These are phyloP conservation scores for Lamprologus lemairii DNA, from an alignment of 2,113 vertebrate species.

Conservation along the genomic window DNA sequence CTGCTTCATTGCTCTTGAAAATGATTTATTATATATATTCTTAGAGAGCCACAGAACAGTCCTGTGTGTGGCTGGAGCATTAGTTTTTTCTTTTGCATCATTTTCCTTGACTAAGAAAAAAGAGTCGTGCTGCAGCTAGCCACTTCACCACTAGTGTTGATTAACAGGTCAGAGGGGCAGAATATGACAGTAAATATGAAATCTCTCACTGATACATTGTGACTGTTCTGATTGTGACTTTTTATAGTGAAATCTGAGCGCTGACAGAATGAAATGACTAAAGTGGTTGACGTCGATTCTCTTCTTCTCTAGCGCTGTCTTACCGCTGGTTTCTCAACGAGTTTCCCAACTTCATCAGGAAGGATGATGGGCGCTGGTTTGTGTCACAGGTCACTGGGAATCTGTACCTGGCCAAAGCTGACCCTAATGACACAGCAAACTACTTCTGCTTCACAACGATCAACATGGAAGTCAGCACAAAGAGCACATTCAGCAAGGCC, in stretches of 20 bases:
- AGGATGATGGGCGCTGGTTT: constrained; percentile 79
- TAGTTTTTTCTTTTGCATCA: neutral
- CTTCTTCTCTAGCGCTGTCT: constrained; percentile 74
- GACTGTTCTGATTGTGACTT: neutral
- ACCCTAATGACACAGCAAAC: constrained; percentile 81
- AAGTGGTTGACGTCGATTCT: neutral
- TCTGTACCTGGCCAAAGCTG: constrained; percentile 87
- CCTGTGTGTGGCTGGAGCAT: neutral
- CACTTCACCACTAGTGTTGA: too few relatives aligned
- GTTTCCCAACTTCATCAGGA: constrained; percentile 88
- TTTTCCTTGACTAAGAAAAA: neutral
- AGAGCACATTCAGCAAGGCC: constrained; percentile 93
- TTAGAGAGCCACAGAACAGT: neutral
- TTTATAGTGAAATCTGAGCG: neutral
- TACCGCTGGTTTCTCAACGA: constrained; percentile 95
- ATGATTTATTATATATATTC: neutral
- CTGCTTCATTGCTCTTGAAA: neutral
- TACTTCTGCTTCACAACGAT: constrained; percentile 94
- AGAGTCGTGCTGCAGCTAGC: neutral
- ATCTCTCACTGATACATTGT: neutral
- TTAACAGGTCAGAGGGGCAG: neutral
- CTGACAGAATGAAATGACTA: neutral
- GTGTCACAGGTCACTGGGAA: constrained; percentile 93
- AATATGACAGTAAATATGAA: neutral
- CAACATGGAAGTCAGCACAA: constrained; percentile 89